phyloP scores from a whole-genome alignment of 2,888 invertebrate genomes.

The Chymomyza amoena region DNA sequence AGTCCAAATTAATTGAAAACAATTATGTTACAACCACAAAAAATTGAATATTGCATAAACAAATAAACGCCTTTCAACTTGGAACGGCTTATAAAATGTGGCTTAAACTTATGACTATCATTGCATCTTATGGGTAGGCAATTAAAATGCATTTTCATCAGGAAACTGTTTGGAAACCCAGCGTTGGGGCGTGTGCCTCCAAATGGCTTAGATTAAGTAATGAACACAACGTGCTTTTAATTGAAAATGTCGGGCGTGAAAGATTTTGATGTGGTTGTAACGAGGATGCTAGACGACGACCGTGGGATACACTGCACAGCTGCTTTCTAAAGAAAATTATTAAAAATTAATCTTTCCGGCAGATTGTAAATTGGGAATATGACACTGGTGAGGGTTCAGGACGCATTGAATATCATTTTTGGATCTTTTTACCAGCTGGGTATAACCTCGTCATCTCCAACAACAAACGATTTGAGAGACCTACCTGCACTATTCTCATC shows the following conservation, averaged over 20 bases:
- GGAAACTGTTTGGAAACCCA: constrained; percentile 48
- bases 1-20: background rate
- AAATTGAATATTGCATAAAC: background rate
- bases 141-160: constrained; percentile 66
- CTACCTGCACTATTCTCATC: too few relatives aligned
- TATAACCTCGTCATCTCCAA: too few relatives aligned
- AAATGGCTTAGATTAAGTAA: constrained; percentile 59
- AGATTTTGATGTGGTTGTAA: too few relatives aligned
- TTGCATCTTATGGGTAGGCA: constrained; percentile 34
- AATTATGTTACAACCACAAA: background rate
- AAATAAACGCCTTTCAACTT: background rate
- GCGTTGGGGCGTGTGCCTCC: constrained; percentile 13
- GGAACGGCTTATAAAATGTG: background rate
- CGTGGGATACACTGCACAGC: too few relatives aligned
- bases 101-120: background rate
- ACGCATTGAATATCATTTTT: too few relatives aligned
- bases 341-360: too few relatives aligned
- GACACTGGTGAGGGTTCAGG: too few relatives aligned
- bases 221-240: constrained; percentile 33
- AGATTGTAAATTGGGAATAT: too few relatives aligned
- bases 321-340: too few relatives aligned
- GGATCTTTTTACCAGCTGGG: too few relatives aligned
- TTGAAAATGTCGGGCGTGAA: constrained; percentile 39
- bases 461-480: too few relatives aligned
- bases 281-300: too few relatives aligned